phyloP scores from a whole-genome alignment of 2,888 invertebrate genomes.

The Thera obeliscata region DNA sequence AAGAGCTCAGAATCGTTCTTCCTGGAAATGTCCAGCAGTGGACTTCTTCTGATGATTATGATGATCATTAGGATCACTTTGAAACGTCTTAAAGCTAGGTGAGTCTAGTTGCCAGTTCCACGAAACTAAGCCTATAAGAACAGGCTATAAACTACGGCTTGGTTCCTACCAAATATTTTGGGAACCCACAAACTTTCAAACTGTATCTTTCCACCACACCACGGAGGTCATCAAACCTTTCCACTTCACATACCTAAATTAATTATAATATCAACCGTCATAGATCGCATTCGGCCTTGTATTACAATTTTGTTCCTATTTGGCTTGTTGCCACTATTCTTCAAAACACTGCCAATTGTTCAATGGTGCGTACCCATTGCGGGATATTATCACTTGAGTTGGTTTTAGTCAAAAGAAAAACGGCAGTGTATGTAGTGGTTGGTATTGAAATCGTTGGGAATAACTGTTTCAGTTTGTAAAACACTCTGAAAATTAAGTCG shows the following conservation, averaged over 20 bases:
- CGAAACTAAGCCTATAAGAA: too few species aligned
- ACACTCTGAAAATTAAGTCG: conserved; percentile 47
- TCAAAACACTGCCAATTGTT: conserved; percentile 28
- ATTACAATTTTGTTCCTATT: conserved; percentile 63
- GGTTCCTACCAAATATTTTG: background rate
- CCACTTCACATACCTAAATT: conserved; percentile 17
- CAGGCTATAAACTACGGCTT: too few species aligned
- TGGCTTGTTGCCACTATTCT: conserved; percentile 62
- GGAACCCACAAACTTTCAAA: background rate
- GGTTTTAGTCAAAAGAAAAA: background rate
- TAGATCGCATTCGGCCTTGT: conserved; percentile 46
- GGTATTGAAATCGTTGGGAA: conserved; percentile 38
- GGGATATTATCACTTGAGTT: background rate
- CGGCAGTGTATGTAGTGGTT: conserved; percentile 23
- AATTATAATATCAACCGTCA: conserved; percentile 35
- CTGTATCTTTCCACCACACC: conserved; percentile 11
- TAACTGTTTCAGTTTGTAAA: conserved; percentile 44
- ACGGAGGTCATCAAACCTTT: conserved; percentile 27
- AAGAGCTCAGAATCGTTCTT: too few species aligned
- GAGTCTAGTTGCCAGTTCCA: too few species aligned
- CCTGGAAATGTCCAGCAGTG: too few species aligned
- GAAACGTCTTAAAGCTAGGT: too few species aligned
- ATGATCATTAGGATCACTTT: too few species aligned
- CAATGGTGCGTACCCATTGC: conserved; percentile 34
- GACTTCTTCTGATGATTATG: too few species aligned